phyloP scores from a whole-genome alignment of 2,888 invertebrate species.

The Drosophila neonasuta region DNA sequence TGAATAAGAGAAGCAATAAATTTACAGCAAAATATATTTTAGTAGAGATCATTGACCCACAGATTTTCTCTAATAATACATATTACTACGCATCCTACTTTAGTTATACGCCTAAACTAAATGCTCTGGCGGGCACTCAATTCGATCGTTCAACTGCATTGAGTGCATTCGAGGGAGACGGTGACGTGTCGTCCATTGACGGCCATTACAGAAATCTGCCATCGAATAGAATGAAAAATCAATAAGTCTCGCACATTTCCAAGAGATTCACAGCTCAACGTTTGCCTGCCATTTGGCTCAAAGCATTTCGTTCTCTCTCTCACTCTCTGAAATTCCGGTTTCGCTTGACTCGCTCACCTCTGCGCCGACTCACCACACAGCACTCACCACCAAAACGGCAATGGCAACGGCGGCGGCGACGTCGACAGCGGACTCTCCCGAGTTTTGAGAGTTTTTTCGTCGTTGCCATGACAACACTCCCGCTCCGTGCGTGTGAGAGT shows the following conservation, averaged over 20 bases:
- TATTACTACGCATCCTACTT: conserved; percentile 4
- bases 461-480: conserved; percentile 68
- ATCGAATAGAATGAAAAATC: conserved; percentile 64
- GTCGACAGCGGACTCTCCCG: conserved; percentile 12
- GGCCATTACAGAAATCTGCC: conserved; percentile 54
- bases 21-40: not conserved
- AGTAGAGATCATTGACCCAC: conserved; percentile 1
- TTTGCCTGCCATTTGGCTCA: conserved; percentile 37
- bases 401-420: conserved; percentile 10
- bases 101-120: conserved; percentile 16
- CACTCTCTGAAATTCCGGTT: conserved; percentile 63
- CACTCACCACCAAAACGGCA: conserved; percentile 24
- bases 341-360: conserved; percentile 39
- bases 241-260: conserved; percentile 57
- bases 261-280: conserved; percentile 32
- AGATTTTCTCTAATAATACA: not conserved
- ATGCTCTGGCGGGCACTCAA: conserved; percentile 10
- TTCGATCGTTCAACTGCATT: conserved; percentile 23
- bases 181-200: conserved; percentile 39
- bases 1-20: not conserved
- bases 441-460: conserved; percentile 25
- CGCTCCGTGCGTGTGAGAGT: conserved; percentile 12
- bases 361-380: conserved; percentile 72
- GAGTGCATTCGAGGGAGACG: conserved; percentile 36
- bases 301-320: conserved; percentile 16